Conservation (phyloP, 2,888 invertebrate species). For the Brachyptera putata region DNA sequence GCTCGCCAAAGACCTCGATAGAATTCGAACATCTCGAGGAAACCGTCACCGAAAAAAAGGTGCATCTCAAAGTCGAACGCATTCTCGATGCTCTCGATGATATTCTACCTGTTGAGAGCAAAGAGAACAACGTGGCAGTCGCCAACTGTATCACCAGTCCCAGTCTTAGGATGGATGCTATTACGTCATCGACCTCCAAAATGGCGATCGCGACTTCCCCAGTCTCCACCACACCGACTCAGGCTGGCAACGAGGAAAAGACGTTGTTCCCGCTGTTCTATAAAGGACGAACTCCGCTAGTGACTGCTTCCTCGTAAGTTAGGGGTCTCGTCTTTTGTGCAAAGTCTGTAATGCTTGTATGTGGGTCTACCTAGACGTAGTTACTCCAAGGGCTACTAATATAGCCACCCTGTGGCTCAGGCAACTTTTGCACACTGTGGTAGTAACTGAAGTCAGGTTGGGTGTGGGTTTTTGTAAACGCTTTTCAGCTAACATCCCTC, state of each 20-base stretch:
- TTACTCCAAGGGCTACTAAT: no score
- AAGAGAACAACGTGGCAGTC: neutral
- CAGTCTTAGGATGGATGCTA: neutral
- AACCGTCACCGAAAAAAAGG: neutral
- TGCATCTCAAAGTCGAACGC: neutral
- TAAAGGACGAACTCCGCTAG: neutral
- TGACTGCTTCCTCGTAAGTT: neutral
- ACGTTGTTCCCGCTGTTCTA: neutral
- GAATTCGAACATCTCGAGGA: neutral
- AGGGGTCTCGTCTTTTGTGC: no score
- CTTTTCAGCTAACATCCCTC: no score
- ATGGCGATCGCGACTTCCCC: neutral
- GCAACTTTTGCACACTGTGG: no score
- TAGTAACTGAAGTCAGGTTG: no score
- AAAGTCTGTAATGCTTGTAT: no score
- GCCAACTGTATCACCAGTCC: neutral
- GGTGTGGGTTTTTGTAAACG: no score
- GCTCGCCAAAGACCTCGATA: neutral
- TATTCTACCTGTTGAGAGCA: no score
- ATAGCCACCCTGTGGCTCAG: no score
- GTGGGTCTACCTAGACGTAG: neutral
- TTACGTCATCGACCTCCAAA: conserved; percentile 10
- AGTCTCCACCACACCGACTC: no score
- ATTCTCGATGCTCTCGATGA: neutral
- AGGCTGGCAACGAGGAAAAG: neutral